These are phyloP conservation scores for Hylomyscus alleni DNA, from an alignment of 2,797 vertebrate genomes.

Conservation along the genomic window DNA sequence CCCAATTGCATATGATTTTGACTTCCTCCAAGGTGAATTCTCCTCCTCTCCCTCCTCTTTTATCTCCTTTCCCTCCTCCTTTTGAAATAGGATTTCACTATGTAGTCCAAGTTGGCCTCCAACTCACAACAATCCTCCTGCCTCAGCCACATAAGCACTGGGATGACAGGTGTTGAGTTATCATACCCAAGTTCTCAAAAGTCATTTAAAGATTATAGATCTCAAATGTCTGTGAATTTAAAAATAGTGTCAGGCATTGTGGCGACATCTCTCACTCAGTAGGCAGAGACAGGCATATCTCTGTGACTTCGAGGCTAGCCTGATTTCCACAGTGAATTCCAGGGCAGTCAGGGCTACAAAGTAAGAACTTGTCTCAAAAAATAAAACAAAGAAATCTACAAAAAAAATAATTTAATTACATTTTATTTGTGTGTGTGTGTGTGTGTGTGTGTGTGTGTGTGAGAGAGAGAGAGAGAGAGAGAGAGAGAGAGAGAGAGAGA, in stretches of 20 bases:
- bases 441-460: not conserved
- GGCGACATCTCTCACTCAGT: not conserved
- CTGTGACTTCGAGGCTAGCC: not conserved
- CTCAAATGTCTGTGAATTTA: slow-evolving; percentile 21
- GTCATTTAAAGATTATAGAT: not conserved
- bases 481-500: too few relatives aligned
- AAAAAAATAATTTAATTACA: not conserved
- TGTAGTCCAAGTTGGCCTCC: not conserved
- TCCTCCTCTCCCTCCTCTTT: not conserved
- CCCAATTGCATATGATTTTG: not conserved
- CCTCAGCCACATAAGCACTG: not conserved
- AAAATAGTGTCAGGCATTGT: not conserved
- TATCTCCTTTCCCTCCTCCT: not conserved
- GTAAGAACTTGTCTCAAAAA: not conserved
- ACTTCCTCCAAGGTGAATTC: not conserved
- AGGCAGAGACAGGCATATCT: not conserved
- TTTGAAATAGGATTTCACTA: not conserved
- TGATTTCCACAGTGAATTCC: not conserved
- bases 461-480: too few relatives aligned
- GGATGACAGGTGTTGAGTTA: too few relatives aligned
- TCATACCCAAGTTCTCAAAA: not conserved
- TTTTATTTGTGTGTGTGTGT: not conserved
- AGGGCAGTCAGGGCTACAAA: not conserved
- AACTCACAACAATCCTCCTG: not conserved
- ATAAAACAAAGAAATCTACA: not conserved